Conservation (phyloP, 2,797 vertebrate species). For the Loriculus beryllinus region DNA sequence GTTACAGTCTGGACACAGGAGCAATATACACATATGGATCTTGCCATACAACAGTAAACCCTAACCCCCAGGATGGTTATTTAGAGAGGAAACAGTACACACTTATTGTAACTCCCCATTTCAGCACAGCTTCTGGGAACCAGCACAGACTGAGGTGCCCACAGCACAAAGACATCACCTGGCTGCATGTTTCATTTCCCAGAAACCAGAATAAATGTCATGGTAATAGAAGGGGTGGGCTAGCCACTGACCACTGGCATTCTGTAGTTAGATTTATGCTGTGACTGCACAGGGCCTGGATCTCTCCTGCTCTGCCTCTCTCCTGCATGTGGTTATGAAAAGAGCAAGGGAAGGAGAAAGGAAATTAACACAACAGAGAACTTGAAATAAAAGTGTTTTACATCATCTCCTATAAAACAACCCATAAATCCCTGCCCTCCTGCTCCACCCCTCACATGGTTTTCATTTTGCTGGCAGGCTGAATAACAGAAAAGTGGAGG, state of each 20-base stretch:
- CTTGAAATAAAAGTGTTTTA: constrained; percentile 32
- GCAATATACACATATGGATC: background rate
- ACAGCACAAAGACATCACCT: background rate
- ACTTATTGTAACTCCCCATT: background rate
- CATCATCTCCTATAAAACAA: constrained; percentile 21
- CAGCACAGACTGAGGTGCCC: background rate
- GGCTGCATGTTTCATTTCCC: background rate
- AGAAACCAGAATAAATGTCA: background rate
- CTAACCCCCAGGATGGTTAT: background rate
- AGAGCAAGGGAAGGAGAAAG: constrained; percentile 11
- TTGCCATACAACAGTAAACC: background rate
- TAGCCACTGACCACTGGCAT: background rate
- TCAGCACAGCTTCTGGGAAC: background rate
- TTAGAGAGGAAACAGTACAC: background rate
- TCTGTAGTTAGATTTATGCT: background rate
- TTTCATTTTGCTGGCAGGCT: constrained; percentile 40
- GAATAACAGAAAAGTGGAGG: background rate
- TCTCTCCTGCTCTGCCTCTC: background rate
- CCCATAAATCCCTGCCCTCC: constrained; percentile 15
- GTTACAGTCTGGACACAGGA: background rate
- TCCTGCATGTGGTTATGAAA: background rate
- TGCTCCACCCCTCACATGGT: constrained; percentile 38
- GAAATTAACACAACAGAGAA: constrained; percentile 12
- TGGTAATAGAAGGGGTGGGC: background rate
- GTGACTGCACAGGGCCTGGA: background rate